Base-by-base conservation (phyloP, 2,113 vertebrate species). In the Blennius ocellaris region DNA sequence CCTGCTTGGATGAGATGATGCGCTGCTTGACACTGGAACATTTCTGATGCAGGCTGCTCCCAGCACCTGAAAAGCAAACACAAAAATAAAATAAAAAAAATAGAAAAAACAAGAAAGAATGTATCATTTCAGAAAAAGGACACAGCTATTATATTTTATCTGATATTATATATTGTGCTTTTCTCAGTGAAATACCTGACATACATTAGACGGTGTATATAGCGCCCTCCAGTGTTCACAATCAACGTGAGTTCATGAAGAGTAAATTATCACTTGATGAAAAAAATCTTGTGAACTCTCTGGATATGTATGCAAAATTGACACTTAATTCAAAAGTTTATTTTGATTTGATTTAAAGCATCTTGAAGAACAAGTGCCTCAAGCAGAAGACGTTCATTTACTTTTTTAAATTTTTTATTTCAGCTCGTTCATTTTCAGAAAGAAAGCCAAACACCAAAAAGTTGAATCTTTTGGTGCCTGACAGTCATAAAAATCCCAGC, bases 1-100 rank as follows among this genome's bases (percentile, higher is more conserved):
- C 95, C 93, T 96, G 86, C 94, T 96, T 96, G 40, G 92, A 93
- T 76, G 91, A 93, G 73, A 95, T 93, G 85, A 93, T 95, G 63
- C 93, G 92, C 80, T 94, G 94, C 89, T 94, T 94, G 87, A 93
- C 93, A 69, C 93, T 93, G 86, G 93, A 93, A 82, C 93, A 94
- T 84, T 93, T 94, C 73, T 94, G 93, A 82, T 94, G 92, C 50
- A 94, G 87, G 83, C 93, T 94, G 88, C 93, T 94, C 21, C 93
- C 93, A 69, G 93, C 93, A 91, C 93, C 93, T 94, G 75, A 9
- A 8, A 58, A 44, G 2, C 2, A 8, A 66, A 2, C 21, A 7
- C 2, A 30, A 30, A 2, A 30, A 30, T 2, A 70, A 63, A 66
- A 30, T 30, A 30, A 2, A 30, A 80, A 37, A 10, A 66, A 2